Evolutionary conservation across 2,113 vertebrate genomes (phyloP), one percentile per base, ranked within the genome.

Genomic region (Perca schrenkii): DNA sequence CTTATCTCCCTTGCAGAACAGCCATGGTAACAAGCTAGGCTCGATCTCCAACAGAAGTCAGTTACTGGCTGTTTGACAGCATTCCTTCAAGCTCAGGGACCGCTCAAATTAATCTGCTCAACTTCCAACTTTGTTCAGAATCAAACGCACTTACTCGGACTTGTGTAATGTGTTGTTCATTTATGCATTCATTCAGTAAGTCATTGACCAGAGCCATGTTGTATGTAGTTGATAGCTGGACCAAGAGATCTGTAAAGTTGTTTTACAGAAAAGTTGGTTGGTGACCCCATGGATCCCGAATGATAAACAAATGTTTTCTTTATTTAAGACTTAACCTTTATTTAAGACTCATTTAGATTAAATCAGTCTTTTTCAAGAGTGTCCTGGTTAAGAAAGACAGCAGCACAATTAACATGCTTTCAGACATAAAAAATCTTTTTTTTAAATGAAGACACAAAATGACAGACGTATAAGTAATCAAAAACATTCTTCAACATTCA

Each of bases 1-100:
- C 81, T 93, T 94, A 89, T 94, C 91, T 91, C 69, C 86, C 22
- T 69, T 83, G 64, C 70, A 58, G 79, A 90, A 72, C 78, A 86
- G 68, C n/a, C 74, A 34, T 54, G 66, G 80, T 71, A 71, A 25
- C 54, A 17, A 71, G 67, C 77, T n/a, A 0, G 31, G 6, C 73
- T 40, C 46, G 28, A 64, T 87, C 89, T 88, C 82, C 82, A 72
- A 64, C 84, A 85, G 67, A 87, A 82, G 85, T 80, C 82, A 5
- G 46, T 74, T 73, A 72, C 72, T 67, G 49, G 56, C 82, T 60
- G 57, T 66, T 82, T 86, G 62, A 69, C 61, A 82, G 50, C 74
- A 85, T 91, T 80, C 84, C 77, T 84, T 84, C n/a, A 46, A 79
- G 66, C 57, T 60, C 76, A 31, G 56, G 34, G 6, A 60, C 10